These are phyloP conservation scores for Hemitrygon akajei DNA, from an alignment of 2,797 vertebrate species.

Conservation along the genomic window DNA sequence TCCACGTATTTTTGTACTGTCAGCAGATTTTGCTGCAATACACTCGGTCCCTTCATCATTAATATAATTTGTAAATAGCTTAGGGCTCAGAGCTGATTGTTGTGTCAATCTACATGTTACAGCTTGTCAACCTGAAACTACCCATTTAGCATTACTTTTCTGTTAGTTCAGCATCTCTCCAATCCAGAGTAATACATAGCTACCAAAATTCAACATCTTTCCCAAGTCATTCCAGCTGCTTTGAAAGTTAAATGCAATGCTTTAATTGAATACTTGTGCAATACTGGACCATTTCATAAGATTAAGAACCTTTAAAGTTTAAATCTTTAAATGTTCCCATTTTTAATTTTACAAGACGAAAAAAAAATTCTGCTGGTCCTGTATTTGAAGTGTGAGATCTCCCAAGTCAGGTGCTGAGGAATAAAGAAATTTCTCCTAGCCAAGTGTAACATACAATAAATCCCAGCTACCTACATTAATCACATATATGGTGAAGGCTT, in stretches of 20 bases:
- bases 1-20: no score
- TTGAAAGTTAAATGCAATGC: not conserved
- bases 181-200: no score
- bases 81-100: no score
- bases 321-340: not conserved
- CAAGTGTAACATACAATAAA: not conserved
- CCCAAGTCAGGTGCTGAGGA: not conserved
- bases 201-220: not conserved
- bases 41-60: no score
- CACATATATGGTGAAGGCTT: not conserved
- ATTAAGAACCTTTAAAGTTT: not conserved
- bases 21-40: no score
- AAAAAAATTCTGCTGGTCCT: not conserved
- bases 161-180: no score
- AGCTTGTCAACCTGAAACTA: no score
- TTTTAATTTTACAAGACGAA: not conserved
- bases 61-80: no score
- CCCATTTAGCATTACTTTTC: no score
- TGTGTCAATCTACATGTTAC: no score
- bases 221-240: not conserved
- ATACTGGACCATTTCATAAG: not conserved
- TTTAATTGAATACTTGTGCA: not conserved
- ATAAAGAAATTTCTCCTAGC: conserved; percentile 7
- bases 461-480: not conserved
- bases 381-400: not conserved